Conservation (phyloP, 2,888 invertebrate species). For the Anagyrus pseudococci region DNA sequence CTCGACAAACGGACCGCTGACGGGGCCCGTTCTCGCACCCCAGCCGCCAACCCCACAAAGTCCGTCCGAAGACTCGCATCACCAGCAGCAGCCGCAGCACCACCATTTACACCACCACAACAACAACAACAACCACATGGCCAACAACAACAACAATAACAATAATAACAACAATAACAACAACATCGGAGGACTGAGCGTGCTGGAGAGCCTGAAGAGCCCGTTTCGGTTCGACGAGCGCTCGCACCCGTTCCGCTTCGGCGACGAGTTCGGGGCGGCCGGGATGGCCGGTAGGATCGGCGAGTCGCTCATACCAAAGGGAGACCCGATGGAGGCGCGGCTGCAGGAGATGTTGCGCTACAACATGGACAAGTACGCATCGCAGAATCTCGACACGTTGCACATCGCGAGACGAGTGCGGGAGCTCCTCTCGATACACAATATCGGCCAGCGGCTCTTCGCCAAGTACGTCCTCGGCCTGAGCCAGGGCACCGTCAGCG, state of each 20-base stretch:
- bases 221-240: slow-evolving; percentile 86
- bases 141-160: slow-evolving; percentile 60
- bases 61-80: slow-evolving; percentile 62
- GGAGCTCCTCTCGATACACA: slow-evolving; percentile 93
- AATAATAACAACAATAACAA: slow-evolving; percentile 63
- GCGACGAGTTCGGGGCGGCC: slow-evolving; percentile 83
- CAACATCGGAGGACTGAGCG: slow-evolving; percentile 60
- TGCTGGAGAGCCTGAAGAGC: slow-evolving; percentile 66
- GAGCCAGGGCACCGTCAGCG: slow-evolving; percentile 97
- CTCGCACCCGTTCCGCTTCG: slow-evolving; percentile 80
- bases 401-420: slow-evolving; percentile 92
- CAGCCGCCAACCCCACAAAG: slow-evolving; percentile 52
- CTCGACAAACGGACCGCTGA: slow-evolving; percentile 34
- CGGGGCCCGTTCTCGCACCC: too few species aligned
- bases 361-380: slow-evolving; percentile 95
- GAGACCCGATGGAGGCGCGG: slow-evolving; percentile 92
- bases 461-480: slow-evolving; percentile 97
- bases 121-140: slow-evolving; percentile 64
- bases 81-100: slow-evolving; percentile 64
- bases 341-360: slow-evolving; percentile 92
- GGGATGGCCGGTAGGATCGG: slow-evolving; percentile 84
- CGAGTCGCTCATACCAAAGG: slow-evolving; percentile 91
- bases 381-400: slow-evolving; percentile 92
- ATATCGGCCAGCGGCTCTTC: slow-evolving; percentile 97
- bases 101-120: slow-evolving; percentile 60